These are phyloP conservation scores for Hippocampus barbouri DNA, from an alignment of 2,113 vertebrate species.

Conservation along the genomic window DNA sequence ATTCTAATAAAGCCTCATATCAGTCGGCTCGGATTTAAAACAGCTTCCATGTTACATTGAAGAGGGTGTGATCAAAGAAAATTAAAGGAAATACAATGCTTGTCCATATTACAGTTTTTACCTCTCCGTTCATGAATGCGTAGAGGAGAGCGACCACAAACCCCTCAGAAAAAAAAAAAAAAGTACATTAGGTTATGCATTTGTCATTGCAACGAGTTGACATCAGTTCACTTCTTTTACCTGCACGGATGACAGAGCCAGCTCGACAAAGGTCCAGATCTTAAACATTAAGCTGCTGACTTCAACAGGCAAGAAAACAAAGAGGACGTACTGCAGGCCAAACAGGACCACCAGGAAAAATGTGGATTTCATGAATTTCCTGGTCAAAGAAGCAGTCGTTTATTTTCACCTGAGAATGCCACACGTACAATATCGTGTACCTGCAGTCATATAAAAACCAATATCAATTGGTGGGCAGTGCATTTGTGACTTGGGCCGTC, in stretches of 20 bases:
- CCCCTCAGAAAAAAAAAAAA: conserved; percentile 43
- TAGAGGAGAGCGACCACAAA: conserved; percentile 74
- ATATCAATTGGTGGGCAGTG: no score
- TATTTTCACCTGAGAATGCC: no score
- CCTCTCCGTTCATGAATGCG: conserved; percentile 75
- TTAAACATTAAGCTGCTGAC: conserved; percentile 71
- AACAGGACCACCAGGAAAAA: conserved; percentile 92
- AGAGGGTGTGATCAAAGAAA: no score
- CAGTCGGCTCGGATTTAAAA: no score
- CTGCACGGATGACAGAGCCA: conserved; percentile 91
- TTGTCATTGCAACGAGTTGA: background rate
- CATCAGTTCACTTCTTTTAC: conserved; percentile 51
- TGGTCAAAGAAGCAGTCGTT: conserved; percentile 39
- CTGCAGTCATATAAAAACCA: no score
- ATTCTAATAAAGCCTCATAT: no score
- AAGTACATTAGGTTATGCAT: background rate
- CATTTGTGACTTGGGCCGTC: no score
- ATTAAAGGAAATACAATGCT: background rate
- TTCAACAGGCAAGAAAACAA: conserved; percentile 82
- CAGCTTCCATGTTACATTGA: no score
- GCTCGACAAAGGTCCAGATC: conserved; percentile 82
- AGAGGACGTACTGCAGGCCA: conserved; percentile 87
- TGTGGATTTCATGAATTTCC: conserved; percentile 89
- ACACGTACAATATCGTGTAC: no score
- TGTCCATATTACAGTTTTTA: conserved; percentile 26